Evolutionary conservation across 2,113 vertebrate species (phyloP).

Genomic region (Struthidea cinerea): DNA sequence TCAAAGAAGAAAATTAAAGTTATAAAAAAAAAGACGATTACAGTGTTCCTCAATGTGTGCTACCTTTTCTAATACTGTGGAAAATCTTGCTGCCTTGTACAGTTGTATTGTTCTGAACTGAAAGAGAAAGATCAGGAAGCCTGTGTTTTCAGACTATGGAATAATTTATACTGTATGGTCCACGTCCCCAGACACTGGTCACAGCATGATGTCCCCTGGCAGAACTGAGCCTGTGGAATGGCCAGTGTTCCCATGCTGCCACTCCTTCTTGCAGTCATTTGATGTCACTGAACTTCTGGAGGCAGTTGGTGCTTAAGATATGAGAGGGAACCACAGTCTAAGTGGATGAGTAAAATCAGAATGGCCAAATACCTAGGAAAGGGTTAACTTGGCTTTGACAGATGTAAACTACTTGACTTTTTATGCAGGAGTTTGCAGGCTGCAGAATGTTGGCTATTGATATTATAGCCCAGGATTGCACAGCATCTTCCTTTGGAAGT

Average conservation of each 20-base stretch:
- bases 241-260: not conserved
- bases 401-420: not conserved
- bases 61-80: not conserved
- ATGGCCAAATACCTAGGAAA: not conserved
- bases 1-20: not conserved
- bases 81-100: not conserved
- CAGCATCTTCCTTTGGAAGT: not conserved
- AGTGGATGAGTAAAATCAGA: not conserved
- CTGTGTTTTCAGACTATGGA: not conserved
- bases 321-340: accelerated
- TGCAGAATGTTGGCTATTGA: not conserved
- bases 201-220: not conserved
- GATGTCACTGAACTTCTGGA: not conserved
- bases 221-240: not conserved
- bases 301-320: not conserved
- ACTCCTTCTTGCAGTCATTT: not conserved
- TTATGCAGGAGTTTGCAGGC: accelerated
- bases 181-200: not conserved
- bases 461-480: not conserved
- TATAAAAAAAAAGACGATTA: not conserved
- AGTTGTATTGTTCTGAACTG: not conserved
- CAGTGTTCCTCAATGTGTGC: not conserved
- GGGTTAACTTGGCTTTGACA: not conserved
- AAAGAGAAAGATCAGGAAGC: not conserved
- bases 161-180: not conserved